Conservation (phyloP, 2,113 vertebrate genomes). For the Aythya baeri region DNA sequence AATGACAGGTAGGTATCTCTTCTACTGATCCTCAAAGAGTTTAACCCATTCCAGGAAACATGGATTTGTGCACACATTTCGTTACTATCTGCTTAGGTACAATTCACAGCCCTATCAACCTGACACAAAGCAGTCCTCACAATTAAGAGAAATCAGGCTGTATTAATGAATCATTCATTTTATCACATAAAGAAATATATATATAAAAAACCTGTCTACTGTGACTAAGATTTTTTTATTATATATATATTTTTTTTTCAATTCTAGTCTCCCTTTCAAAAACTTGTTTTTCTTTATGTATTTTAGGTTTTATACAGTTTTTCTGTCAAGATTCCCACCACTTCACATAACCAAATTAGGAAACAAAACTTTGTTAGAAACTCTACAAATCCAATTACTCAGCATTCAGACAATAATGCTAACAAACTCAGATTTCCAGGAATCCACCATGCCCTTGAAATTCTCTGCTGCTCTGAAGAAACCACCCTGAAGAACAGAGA, state of each 20-base stretch:
- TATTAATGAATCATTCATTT: neutral
- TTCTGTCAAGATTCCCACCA: conserved; percentile 29
- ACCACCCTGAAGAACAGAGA: neutral
- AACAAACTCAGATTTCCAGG: conserved; percentile 26
- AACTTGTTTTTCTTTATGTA: neutral
- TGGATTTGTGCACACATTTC: neutral
- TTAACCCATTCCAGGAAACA: neutral
- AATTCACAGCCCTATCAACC: neutral
- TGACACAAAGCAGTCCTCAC: neutral
- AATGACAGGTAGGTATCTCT: neutral
- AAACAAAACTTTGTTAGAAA: conserved; percentile 44
- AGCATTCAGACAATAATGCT: neutral
- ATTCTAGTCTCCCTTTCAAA: neutral
- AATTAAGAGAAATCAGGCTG: neutral
- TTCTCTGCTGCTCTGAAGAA: neutral
- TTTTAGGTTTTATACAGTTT: conserved; percentile 2
- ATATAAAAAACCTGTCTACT: neutral
- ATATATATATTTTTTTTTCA: neutral
- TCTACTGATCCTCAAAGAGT: neutral
- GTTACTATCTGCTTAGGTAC: neutral
- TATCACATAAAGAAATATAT: neutral
- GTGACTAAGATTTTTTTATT: neutral
- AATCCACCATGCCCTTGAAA: neutral
- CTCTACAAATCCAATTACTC: conserved; percentile 31
- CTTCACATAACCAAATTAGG: conserved; percentile 29